Evolutionary conservation across 2,113 vertebrate species (phyloP).

Genomic region (Narcine bancroftii): DNA sequence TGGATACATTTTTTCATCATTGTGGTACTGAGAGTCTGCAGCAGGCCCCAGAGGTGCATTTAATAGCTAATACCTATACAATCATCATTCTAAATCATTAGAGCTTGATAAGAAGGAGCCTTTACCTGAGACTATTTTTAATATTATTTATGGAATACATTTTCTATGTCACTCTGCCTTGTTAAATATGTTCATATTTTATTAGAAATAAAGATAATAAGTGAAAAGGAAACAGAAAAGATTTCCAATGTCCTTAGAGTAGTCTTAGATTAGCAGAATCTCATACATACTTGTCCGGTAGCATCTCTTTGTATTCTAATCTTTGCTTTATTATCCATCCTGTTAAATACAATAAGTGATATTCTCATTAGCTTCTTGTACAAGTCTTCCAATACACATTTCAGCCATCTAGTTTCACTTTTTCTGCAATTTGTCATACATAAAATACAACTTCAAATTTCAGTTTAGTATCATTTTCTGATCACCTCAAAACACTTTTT

Average conservation of each 20-base stretch:
- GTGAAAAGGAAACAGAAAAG: not conserved
- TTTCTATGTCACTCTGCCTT: not conserved
- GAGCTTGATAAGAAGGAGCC: not conserved
- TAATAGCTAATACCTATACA: not conserved
- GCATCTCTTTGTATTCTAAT: conserved; percentile 16
- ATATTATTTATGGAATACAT: not conserved
- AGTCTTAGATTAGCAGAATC: not conserved
- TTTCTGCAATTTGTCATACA: not conserved
- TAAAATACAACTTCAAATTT: not conserved
- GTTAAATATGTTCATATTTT: conserved; percentile 7
- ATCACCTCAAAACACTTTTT: not conserved
- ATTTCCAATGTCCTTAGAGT: not conserved
- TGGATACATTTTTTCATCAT: not conserved
- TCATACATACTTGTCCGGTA: conserved; percentile 24
- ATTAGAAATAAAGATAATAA: not conserved
- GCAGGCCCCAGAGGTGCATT: not conserved
- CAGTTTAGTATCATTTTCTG: not conserved
- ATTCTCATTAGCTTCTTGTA: not conserved
- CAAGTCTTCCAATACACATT: not conserved
- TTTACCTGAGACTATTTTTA: not conserved
- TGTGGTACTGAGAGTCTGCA: not conserved
- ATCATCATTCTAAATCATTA: not conserved
- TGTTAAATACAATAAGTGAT: conserved; percentile 18
- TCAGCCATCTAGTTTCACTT: not conserved
- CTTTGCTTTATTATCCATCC: conserved; percentile 8